Conservation (phyloP, 2,888 invertebrate species). For the Cordilura impudica region DNA sequence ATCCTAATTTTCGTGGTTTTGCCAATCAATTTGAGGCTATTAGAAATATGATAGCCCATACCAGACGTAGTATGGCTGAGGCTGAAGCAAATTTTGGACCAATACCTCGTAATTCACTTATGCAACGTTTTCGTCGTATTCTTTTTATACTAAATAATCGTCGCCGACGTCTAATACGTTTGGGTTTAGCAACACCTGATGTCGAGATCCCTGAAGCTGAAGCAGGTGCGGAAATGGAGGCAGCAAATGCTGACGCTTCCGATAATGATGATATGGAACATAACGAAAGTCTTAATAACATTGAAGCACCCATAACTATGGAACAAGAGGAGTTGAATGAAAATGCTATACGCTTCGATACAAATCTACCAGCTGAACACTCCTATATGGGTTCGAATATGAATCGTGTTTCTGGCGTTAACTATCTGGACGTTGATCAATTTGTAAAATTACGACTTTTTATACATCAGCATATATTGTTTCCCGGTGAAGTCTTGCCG, state of each 20-base stretch:
- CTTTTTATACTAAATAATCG: constrained; percentile 70
- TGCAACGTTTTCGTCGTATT: constrained; percentile 72
- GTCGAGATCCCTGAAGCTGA: constrained; percentile 32
- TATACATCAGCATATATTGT: constrained; percentile 82
- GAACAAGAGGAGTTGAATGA: constrained; percentile 61
- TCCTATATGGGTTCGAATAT: constrained; percentile 78
- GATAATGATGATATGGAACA: constrained; percentile 36
- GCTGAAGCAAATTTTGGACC: constrained; percentile 51
- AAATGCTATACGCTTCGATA: constrained; percentile 77
- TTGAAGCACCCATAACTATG: constrained; percentile 61
- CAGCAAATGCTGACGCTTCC: constrained; percentile 19
- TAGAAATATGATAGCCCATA: constrained; percentile 59
- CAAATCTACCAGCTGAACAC: constrained; percentile 80
- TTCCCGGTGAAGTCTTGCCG: constrained; percentile 90
- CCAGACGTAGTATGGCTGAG: constrained; percentile 60
- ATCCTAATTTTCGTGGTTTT: constrained; percentile 52
- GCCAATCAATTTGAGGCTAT: constrained; percentile 55
- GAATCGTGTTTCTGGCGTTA: constrained; percentile 83
- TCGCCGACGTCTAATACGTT: constrained; percentile 58
- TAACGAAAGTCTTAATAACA: constrained; percentile 22
- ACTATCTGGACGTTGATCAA: constrained; percentile 81
- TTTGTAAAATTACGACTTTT: constrained; percentile 81
- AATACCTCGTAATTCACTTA: constrained; percentile 66
- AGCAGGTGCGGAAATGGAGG: constrained; percentile 46
- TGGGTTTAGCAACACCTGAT: constrained; percentile 25